Base-by-base conservation (phyloP, 2,797 vertebrate species). In the Molossus molossus region DNA sequence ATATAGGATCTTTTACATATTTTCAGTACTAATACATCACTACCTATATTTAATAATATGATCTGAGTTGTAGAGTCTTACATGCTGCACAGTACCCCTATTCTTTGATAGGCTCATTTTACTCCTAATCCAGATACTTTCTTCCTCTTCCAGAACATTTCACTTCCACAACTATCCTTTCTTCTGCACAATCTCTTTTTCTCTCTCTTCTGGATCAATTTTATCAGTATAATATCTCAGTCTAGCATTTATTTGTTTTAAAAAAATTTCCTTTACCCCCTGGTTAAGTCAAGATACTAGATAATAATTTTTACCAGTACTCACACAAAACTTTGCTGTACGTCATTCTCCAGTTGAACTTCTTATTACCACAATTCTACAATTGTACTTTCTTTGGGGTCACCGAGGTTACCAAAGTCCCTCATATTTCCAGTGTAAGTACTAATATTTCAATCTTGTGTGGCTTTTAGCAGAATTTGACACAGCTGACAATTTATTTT, bases 21-120 rank as follows among this genome's bases (percentile, higher is more conserved):
- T 90, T 21, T 77, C 21, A 81, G 9, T 11, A 40, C 5, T 62
- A 57, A 45, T 12, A 5, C 1, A 29, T 90, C n/a, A 60, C 12
- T 60, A 12, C 4, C 20, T 13, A 0, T 37, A 67, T 72, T 48
- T 53, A 5, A 33, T 50, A 7, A 55, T 77, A 37, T 25, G 83
- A 6, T n/a, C 12, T 91, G 8, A 11, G 27, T 91, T 75, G 17
- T 53, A 4, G 45, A 29, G 21, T 67, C 29, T 67, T 73, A 6
- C 3, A 33, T 7, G 12, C 9, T 20, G 3, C 2, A 1, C 9
- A 64, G 13, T 1, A 12, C 3, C 62, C 17, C 1, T 33, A 13
- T 57, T 45, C 40, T 90, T 50, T 3, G 18, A 6, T 6, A 29
- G 2, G 4, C 13, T 92, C 3, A 1, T 55, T 62, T 76, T 18